Conservation (phyloP, 1,140 invertebrate genomes). For the Camponotus pennsylvanicus region DNA sequence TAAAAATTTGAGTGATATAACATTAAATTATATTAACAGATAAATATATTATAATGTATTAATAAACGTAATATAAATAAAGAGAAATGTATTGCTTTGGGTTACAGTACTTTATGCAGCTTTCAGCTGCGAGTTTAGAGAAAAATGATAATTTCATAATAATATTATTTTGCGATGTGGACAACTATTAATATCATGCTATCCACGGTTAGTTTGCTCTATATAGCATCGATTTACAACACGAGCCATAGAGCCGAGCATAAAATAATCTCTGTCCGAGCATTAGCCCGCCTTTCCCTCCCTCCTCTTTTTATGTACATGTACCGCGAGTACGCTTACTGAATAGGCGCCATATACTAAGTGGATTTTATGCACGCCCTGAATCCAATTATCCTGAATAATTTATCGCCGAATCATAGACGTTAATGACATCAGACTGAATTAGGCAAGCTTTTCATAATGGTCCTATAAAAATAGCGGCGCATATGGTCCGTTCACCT, state of each 20-base stretch:
- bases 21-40: background rate
- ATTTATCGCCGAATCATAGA: constrained; percentile 78
- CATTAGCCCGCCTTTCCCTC: background rate
- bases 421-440: constrained; percentile 76
- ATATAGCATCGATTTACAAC: constrained; percentile 49
- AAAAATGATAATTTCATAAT: constrained; percentile 1
- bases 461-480: constrained; percentile 53
- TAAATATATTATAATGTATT: background rate
- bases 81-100: background rate
- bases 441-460: constrained; percentile 72
- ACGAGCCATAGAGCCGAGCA: constrained; percentile 19
- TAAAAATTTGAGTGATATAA: background rate
- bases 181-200: constrained; percentile 34
- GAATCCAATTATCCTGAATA: constrained; percentile 79
- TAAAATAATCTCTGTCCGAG: constrained; percentile 66
- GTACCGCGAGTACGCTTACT: constrained; percentile 32
- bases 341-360: constrained; percentile 65
- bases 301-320: constrained; percentile 13
- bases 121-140: background rate
- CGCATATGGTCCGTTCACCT: constrained; percentile 33
- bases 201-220: constrained; percentile 19
- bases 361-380: constrained; percentile 74
- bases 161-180: constrained; percentile 2
- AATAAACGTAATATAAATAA: background rate
- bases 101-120: background rate